phyloP scores from a whole-genome alignment of 2,113 vertebrate species.

The Motacilla tschutschensis region DNA sequence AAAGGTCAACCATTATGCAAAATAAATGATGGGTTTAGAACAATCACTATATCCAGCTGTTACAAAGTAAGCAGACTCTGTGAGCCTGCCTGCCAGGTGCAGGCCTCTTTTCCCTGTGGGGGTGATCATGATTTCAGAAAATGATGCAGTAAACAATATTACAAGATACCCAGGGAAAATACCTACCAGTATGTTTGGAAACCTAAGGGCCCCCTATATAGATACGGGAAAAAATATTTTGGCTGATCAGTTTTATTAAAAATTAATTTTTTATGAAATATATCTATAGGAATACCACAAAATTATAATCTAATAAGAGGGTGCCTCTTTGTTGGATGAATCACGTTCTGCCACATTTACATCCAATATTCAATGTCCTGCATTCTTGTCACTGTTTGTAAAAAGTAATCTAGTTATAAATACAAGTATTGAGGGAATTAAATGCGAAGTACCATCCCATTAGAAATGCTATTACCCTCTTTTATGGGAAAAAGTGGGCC shows the following conservation, averaged over 20 bases:
- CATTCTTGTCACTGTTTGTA: neutral
- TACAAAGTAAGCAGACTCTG: slow-evolving; percentile 30
- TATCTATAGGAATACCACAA: neutral
- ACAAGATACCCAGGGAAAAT: neutral
- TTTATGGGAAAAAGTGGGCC: neutral
- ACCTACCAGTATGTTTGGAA: neutral
- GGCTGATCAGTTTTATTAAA: neutral
- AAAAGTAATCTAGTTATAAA: neutral
- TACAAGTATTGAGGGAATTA: neutral
- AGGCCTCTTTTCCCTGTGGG: neutral
- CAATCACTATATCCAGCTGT: slow-evolving; percentile 47
- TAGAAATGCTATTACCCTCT: neutral
- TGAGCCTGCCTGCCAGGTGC: slow-evolving; percentile 34
- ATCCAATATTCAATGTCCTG: neutral
- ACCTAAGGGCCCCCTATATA: neutral
- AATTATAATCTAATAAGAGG: neutral
- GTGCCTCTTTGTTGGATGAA: neutral
- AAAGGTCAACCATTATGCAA: slow-evolving; percentile 70
- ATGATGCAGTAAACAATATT: slow-evolving; percentile 7
- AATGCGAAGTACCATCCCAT: neutral
- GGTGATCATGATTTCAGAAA: neutral
- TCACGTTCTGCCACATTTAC: neutral
- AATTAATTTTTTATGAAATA: neutral
- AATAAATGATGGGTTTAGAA: slow-evolving; percentile 62
- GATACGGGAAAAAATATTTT: neutral